Conservation (phyloP, 2,888 invertebrate species). For the Phanerotoma sp. region DNA sequence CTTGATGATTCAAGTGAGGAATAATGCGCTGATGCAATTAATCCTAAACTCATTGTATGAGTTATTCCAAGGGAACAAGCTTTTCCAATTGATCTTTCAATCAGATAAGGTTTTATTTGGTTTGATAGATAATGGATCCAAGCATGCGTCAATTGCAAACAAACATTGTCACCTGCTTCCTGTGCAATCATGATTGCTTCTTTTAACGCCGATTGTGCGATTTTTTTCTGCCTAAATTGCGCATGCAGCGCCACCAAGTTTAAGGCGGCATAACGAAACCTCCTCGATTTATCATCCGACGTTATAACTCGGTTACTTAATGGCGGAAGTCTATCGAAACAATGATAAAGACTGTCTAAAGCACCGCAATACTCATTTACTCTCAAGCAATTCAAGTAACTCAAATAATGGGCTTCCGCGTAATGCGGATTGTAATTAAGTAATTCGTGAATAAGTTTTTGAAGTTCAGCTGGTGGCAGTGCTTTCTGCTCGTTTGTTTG, state of each 20-base stretch:
- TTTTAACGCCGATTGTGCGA: slow-evolving; percentile 78
- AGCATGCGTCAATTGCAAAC: slow-evolving; percentile 80
- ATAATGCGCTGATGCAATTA: slow-evolving; percentile 76
- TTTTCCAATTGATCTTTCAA: slow-evolving; percentile 70
- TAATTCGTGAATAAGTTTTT: slow-evolving; percentile 72
- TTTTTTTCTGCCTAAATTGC: slow-evolving; percentile 77
- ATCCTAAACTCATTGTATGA: slow-evolving; percentile 73
- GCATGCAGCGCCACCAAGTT: slow-evolving; percentile 87
- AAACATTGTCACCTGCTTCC: slow-evolving; percentile 82
- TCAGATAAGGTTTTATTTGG: slow-evolving; percentile 58
- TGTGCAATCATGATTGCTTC: slow-evolving; percentile 88
- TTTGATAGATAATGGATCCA: slow-evolving; percentile 69
- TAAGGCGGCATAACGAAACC: slow-evolving; percentile 85
- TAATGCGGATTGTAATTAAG: slow-evolving; percentile 76
- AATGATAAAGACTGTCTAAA: slow-evolving; percentile 77
- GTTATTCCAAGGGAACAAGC: slow-evolving; percentile 69
- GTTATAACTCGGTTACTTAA: slow-evolving; percentile 57
- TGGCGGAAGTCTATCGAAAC: slow-evolving; percentile 70
- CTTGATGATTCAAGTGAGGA: slow-evolving; percentile 69
- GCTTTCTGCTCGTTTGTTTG: slow-evolving; percentile 82
- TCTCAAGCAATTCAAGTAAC: slow-evolving; percentile 85
- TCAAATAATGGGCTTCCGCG: slow-evolving; percentile 85
- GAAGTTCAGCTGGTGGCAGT: slow-evolving; percentile 73
- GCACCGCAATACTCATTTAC: slow-evolving; percentile 85
- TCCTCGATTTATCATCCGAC: slow-evolving; percentile 63